Evolutionary conservation across 2,113 vertebrate genomes (phyloP), one percentile per base, ranked within the genome.

Genomic region (Ascaphus truei): DNA sequence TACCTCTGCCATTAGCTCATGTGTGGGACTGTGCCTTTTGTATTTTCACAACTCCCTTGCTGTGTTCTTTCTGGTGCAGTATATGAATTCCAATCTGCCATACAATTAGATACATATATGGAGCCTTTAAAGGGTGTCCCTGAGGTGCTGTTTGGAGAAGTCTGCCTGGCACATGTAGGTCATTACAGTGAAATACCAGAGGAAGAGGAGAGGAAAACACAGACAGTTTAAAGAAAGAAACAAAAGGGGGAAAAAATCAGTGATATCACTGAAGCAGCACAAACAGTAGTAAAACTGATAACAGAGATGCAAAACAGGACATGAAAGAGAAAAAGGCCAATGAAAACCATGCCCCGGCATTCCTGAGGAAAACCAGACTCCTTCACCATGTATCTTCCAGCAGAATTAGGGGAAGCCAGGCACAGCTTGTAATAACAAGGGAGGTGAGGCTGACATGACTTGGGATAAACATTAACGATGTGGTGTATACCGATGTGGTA

Each of bases 261-360:
- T 5, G 48, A 51, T 26, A 51, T 26, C 23, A 20, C 10, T 23
- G 12, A 51, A 12, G 18, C 55, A 25, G 55, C 7, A n/a, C n/a
- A 25, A 36, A 25, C 33, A 52, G 31, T 37, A 58, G 55, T 58
- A 58, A 58, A 58, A 58, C 18, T 37, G 31, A 58, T 58, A 58
- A 23, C 10, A 37, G 55, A 39, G 34, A 31, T 4, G 12, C 33
- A 37, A 37, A 11, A 9, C 2, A 12, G 22, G 6, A 58, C 4
- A 58, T 58, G 33, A 58, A 58, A 58, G 55, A 41, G 55, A 37
- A 33, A 13, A 4, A 12, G 5, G 26, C 12, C 8, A 58, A 58
- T 13, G 18, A 39, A 33, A 58, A 25, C 9, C 55, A 25, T 12
- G 1, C 33, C 29, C n/a, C 4, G 37, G 37, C 8, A 41, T 41